Base-by-base conservation (phyloP, 2,888 invertebrate genomes). In the Micoletzkya japonica region DNA sequence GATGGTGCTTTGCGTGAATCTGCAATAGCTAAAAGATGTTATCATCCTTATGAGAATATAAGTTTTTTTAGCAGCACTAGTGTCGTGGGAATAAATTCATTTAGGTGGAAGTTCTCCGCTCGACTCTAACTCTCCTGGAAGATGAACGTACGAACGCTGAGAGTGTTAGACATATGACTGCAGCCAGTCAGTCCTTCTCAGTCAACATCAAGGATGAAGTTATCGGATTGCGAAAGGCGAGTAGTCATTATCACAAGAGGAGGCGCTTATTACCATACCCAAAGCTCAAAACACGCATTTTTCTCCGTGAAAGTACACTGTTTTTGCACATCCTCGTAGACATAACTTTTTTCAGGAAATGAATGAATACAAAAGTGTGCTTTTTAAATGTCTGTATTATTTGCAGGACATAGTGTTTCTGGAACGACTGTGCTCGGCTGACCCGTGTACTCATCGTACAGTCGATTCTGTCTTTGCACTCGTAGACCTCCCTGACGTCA, bases 201-300 rank as follows among this genome's bases (percentile, higher is more conserved):
- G 75, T 83, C 39, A 82, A 83, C 70, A 78, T 83, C 34, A 76
- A 77, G 66, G 83, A 83, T 58, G 83, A 83, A 67, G 74, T 84
- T 56, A 68, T 74, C 28, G 82, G 83, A 14, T 64, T 83, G 14
- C 74, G 80, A 32, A 68, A 68, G 68, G 68, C n/a, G n/a, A 24
- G 24, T n/a, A n/a, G n/a, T n/a, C n/a, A n/a, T n/a, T n/a, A n/a
- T n/a, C n/a, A n/a, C n/a, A n/a, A n/a, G n/a, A n/a, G n/a, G n/a
- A n/a, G n/a, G n/a, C n/a, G n/a, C n/a, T n/a, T n/a, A n/a, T n/a
- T n/a, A n/a, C n/a, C n/a, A n/a, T n/a, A n/a, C n/a, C n/a, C n/a
- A n/a, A n/a, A n/a, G n/a, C 44, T 10, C 10, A 44, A 14, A 44
- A 14, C 44, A 44, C 44, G 10, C 44, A 44, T 14, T 44, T 44